These are phyloP conservation scores for Galeopterus variegatus DNA, from an alignment of 2,113 vertebrate species.

Conservation along the genomic window DNA sequence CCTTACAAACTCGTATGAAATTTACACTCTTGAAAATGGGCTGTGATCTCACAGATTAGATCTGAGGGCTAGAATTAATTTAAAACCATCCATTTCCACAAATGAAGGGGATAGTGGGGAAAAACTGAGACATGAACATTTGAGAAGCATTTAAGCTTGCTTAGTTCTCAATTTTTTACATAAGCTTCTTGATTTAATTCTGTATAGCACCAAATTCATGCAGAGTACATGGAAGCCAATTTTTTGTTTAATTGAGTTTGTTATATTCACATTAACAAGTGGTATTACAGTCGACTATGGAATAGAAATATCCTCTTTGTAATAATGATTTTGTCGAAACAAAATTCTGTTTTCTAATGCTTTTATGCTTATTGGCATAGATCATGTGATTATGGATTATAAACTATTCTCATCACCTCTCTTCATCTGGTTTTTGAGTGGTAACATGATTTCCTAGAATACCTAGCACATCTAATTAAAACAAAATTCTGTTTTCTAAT, in stretches of 20 bases:
- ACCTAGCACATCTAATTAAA: slow-evolving; percentile 18
- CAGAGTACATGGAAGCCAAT: not conserved
- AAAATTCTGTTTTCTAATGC: slow-evolving; percentile 2
- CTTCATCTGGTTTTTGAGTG: slow-evolving; percentile 45
- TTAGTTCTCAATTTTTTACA: not conserved
- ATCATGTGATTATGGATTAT: slow-evolving; percentile 31
- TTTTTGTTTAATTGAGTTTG: slow-evolving; percentile 6
- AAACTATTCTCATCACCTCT: slow-evolving; percentile 21
- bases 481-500: not conserved
- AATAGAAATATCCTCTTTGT: slow-evolving; percentile 42
- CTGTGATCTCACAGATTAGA: not conserved
- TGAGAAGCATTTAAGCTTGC: slow-evolving; percentile 30
- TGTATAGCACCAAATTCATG: not conserved
- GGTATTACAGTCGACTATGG: not conserved
- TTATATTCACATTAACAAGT: not conserved
- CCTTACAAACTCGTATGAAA: not conserved
- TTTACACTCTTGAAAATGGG: no score
- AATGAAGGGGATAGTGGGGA: not conserved
- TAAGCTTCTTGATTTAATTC: slow-evolving; percentile 42
- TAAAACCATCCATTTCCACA: not conserved
- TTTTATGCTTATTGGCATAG: slow-evolving; percentile 26
- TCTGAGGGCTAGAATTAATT: slow-evolving; percentile 11
- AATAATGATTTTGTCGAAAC: slow-evolving; percentile 40
- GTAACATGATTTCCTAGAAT: slow-evolving; percentile 56
- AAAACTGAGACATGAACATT: not conserved